Conservation (phyloP, 2,888 invertebrate genomes). For the Papilio gigon region DNA sequence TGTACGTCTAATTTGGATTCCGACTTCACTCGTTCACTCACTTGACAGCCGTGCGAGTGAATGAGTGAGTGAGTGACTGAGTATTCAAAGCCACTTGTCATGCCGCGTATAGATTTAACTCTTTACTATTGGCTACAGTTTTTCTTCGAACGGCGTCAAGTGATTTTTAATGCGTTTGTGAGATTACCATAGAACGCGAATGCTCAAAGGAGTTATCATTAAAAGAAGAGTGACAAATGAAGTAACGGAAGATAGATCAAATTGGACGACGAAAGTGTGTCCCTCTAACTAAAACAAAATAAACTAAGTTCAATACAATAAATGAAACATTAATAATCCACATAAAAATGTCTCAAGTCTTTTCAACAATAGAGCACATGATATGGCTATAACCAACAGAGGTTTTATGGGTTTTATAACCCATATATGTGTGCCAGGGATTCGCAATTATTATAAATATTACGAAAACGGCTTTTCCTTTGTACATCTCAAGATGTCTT, state of each 20-base stretch:
- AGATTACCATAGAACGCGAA: too few species aligned
- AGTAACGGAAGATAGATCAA: too few species aligned
- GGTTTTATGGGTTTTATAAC: conserved; percentile 39
- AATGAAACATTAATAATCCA: conserved; percentile 21
- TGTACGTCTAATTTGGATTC: conserved; percentile 35
- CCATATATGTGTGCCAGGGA: conserved; percentile 33
- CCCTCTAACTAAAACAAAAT: background rate
- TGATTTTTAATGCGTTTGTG: too few species aligned
- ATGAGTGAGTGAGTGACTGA: conserved; percentile 21
- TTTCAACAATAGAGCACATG: conserved; percentile 25
- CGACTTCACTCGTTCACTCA: conserved; percentile 6
- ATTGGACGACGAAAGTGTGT: too few species aligned
- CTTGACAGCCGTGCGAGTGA: conserved; percentile 6
- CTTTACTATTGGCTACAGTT: background rate
- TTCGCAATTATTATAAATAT: conserved; percentile 35
- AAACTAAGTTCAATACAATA: conserved; percentile 1
- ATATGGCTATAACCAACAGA: conserved; percentile 26
- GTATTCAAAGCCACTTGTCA: background rate
- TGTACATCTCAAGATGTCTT: background rate
- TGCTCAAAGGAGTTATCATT: too few species aligned
- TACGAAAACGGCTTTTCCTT: background rate
- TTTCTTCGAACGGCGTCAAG: too few species aligned
- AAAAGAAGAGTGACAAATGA: too few species aligned
- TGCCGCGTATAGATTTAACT: background rate
- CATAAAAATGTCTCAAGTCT: conserved; percentile 35